A percentile compares a stretch with the other conserved stretches of the same genome.
Conservation (phyloP, 2,797 vertebrate genomes). For the Hybognathus amarus region DNA sequence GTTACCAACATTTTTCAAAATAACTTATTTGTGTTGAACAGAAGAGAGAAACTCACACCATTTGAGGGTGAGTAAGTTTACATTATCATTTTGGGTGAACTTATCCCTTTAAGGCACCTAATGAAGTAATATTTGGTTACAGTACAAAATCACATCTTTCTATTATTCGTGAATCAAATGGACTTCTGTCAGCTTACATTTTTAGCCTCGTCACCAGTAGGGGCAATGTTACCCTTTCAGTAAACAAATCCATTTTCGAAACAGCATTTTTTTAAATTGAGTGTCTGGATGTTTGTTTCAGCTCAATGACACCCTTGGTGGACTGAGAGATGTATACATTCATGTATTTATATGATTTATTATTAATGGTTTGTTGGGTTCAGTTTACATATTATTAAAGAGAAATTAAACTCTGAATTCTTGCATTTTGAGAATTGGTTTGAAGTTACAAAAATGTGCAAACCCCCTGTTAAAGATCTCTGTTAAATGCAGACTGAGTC, state of each 20-base stretch:
- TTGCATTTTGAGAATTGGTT: neutral
- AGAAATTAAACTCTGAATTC: neutral
- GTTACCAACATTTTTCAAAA: no score
- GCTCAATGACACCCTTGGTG: neutral
- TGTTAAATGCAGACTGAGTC: neutral
- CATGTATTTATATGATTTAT: neutral
- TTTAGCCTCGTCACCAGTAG: slow-evolving; percentile 29
- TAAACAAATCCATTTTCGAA: neutral
- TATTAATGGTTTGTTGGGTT: neutral
- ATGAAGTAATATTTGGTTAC: neutral
- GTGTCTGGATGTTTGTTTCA: neutral
- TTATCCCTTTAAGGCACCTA: neutral
- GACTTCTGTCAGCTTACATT: neutral
- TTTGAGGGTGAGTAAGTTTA: no score
- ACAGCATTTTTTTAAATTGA: neutral
- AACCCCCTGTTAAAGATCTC: neutral
- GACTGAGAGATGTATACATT: neutral
- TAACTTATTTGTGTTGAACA: no score
- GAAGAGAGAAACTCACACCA: no score
- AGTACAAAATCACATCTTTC: neutral
- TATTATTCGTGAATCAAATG: neutral
- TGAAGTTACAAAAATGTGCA: neutral
- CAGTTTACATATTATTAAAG: neutral
- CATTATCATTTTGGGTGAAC: no score
- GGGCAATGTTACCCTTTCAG: slow-evolving; percentile 52